Percentiles rank a stretch among this genome's conserved stretches.
Evolutionary conservation across 2,797 vertebrate species (phyloP).

Genomic region (Zalophus californianus): DNA sequence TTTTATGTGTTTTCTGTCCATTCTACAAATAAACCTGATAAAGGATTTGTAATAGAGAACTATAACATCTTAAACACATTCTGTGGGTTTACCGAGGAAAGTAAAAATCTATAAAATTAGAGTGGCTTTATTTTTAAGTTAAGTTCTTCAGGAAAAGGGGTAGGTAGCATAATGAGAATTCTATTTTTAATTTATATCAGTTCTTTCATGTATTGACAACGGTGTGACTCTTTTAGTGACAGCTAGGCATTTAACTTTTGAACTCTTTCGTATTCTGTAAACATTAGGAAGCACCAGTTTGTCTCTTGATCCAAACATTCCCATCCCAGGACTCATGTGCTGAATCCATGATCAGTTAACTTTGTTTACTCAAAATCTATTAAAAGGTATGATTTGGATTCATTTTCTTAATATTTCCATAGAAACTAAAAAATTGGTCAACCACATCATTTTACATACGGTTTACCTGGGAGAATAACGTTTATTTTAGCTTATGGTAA

Average conservation of each 20-base stretch:
- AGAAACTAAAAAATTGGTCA: conserved; percentile 72
- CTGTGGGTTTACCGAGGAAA: not conserved
- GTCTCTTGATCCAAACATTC: conserved; percentile 72
- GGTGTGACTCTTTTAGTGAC: conserved; percentile 44
- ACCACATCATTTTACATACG: conserved; percentile 71
- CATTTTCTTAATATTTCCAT: conserved; percentile 77
- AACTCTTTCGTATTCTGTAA: conserved; percentile 77
- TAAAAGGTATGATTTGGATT: conserved; percentile 77
- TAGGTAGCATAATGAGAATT: conserved; percentile 22
- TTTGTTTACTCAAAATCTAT: conserved; percentile 80
- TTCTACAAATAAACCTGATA: conserved; percentile 17
- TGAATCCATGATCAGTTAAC: conserved; percentile 57
- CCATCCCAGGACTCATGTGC: conserved; percentile 10
- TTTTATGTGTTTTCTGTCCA: not conserved
- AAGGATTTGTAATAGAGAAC: not conserved
- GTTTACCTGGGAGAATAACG: conserved; percentile 44
- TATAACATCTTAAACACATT: not conserved
- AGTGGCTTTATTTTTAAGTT: conserved; percentile 46
- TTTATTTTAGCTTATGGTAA: conserved; percentile 61
- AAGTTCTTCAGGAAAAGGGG: conserved; percentile 56
- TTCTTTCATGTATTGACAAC: conserved; percentile 43
- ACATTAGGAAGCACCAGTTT: conserved; percentile 63
- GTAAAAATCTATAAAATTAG: not conserved
- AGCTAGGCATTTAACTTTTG: conserved; percentile 72
- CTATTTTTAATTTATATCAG: conserved; percentile 55